phyloP scores from a whole-genome alignment of 2,113 vertebrate genomes.

The Oryzias javanicus region DNA sequence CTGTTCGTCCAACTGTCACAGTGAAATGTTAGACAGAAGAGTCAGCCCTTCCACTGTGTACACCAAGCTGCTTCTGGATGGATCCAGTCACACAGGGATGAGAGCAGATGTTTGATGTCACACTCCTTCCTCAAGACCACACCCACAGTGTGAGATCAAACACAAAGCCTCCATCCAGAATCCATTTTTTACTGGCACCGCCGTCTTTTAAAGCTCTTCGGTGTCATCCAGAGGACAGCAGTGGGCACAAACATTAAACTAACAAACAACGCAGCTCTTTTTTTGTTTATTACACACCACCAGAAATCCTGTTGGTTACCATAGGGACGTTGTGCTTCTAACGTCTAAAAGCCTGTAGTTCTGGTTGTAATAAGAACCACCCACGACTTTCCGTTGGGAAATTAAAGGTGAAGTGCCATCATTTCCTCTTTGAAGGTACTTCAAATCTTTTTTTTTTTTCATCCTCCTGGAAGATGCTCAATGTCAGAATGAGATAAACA shows the following conservation, averaged over 20 bases:
- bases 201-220: conserved; percentile 29
- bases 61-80: conserved; percentile 3
- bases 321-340: conserved; percentile 70
- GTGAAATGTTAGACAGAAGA: conserved; percentile 22
- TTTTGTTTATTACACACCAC: conserved; percentile 60
- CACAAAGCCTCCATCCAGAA: conserved; percentile 23
- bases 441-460: conserved; percentile 52
- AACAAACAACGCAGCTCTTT: conserved; percentile 55
- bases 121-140: conserved; percentile 20
- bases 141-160: conserved; percentile 40
- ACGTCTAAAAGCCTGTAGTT: conserved; percentile 67
- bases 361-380: conserved; percentile 72
- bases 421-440: conserved; percentile 54
- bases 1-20: conserved; percentile 1
- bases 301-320: conserved; percentile 67
- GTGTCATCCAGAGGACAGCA: conserved; percentile 14
- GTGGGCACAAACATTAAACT: conserved; percentile 49
- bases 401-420: conserved; percentile 66
- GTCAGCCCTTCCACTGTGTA: conserved; percentile 23
- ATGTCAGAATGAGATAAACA: conserved; percentile 28
- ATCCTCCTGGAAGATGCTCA: conserved; percentile 34
- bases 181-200: conserved; percentile 20
- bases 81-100: conserved; percentile 28
- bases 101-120: conserved; percentile 36
- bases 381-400: conserved; percentile 71